phyloP scores from a whole-genome alignment of 2,797 vertebrate species.

The Chaetodon trifasciatus region DNA sequence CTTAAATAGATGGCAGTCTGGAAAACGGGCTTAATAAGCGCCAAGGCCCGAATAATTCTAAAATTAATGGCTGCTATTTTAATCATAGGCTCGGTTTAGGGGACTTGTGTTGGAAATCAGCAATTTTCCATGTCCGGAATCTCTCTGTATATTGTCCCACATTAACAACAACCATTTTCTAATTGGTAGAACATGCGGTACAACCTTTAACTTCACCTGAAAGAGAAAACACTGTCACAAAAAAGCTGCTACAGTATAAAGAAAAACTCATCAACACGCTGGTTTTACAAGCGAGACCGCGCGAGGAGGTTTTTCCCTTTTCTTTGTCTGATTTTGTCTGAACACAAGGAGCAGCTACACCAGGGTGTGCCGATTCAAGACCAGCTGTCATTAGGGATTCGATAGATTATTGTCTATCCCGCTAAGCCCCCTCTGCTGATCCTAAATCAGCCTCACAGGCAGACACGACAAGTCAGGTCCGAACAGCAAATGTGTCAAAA shows the following conservation, averaged over 20 bases:
- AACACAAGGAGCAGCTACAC: slow-evolving; percentile 37
- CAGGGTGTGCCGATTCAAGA: slow-evolving; percentile 54
- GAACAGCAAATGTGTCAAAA: slow-evolving; percentile 23
- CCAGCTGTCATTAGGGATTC: slow-evolving; percentile 70
- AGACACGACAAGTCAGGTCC: slow-evolving; percentile 30
- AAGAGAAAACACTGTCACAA: slow-evolving; percentile 1
- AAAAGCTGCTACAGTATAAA: neutral
- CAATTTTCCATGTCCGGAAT: neutral
- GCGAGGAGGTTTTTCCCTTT: neutral
- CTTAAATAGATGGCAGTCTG: slow-evolving; percentile 5
- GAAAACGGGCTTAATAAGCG: slow-evolving; percentile 26
- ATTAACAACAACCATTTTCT: neutral
- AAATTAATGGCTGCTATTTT: slow-evolving; percentile 16
- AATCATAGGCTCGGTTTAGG: slow-evolving; percentile 19
- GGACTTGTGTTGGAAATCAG: slow-evolving; percentile 1
- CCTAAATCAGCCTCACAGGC: slow-evolving; percentile 53
- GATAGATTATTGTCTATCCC: slow-evolving; percentile 36
- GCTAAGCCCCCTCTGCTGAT: slow-evolving; percentile 64
- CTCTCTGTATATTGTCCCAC: neutral
- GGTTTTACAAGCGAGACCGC: neutral
- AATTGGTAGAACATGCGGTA: slow-evolving; percentile 35
- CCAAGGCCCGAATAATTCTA: slow-evolving; percentile 19
- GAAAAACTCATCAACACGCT: slow-evolving; percentile 16
- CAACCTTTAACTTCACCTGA: neutral
- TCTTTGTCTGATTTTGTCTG: slow-evolving; percentile 4